Percentiles rank a stretch among this genome's conserved stretches.
Conservation (phyloP, 2,113 vertebrate species). For the Rhombomys opimus region DNA sequence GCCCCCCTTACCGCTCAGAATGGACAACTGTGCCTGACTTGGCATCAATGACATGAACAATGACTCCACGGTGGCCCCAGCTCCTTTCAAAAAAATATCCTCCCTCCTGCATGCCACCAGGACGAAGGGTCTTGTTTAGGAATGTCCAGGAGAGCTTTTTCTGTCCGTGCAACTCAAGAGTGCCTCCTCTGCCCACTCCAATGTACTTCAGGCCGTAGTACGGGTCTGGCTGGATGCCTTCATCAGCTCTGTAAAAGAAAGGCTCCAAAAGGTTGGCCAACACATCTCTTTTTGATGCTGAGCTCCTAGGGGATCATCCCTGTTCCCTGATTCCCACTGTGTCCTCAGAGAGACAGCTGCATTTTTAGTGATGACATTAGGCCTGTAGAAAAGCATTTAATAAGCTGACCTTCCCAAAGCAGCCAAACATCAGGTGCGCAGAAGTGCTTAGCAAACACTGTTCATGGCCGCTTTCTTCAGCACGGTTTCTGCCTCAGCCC, state of each 20-base stretch:
- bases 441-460: too few species aligned
- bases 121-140: constrained; percentile 93
- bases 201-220: constrained; percentile 96
- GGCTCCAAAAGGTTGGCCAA: background rate
- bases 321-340: background rate
- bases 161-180: constrained; percentile 93
- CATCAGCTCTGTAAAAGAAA: constrained; percentile 89
- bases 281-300: background rate
- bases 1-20: constrained; percentile 90
- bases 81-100: constrained; percentile 94
- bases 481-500: accelerated
- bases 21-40: constrained; percentile 91
- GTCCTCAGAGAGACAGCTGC: accelerated
- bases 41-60: constrained; percentile 93
- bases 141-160: constrained; percentile 97
- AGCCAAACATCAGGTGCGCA: too few species aligned
- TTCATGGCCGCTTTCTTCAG: too few species aligned
- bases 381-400: too few species aligned
- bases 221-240: constrained; percentile 86
- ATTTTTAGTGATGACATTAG: background rate
- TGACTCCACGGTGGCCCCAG: constrained; percentile 97
- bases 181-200: constrained; percentile 92
- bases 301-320: background rate
- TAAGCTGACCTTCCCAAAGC: background rate
- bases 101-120: constrained; percentile 92